Conservation (phyloP, 2,113 vertebrate species). For the Tautogolabrus adspersus region DNA sequence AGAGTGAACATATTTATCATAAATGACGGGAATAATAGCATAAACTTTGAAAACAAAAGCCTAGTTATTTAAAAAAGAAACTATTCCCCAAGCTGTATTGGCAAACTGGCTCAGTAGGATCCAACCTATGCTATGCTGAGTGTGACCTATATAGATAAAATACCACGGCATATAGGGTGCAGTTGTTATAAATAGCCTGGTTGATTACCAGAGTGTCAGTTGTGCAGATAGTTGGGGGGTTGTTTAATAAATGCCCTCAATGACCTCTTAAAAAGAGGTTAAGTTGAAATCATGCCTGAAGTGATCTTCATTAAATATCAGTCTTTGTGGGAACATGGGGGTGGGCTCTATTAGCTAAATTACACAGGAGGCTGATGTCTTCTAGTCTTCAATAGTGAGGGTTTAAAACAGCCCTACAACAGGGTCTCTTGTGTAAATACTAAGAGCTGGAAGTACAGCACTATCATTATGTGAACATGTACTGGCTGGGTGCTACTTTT, state of each 20-base stretch:
- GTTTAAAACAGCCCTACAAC: conserved; percentile 30
- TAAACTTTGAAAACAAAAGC: not conserved
- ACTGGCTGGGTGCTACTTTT: conserved; percentile 60
- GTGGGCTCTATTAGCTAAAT: conserved; percentile 64
- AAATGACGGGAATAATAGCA: not conserved
- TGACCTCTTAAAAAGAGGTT: conserved; percentile 49
- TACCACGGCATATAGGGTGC: conserved; percentile 32
- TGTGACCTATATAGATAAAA: conserved; percentile 50
- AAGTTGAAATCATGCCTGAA: conserved; percentile 26
- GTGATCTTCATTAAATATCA: conserved; percentile 13
- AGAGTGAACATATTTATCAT: not conserved
- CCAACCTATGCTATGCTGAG: conserved; percentile 7
- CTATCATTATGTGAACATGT: conserved; percentile 67
- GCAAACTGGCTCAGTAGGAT: not conserved
- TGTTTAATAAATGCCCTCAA: conserved; percentile 5
- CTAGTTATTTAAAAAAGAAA: not conserved
- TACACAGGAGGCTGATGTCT: conserved; percentile 53
- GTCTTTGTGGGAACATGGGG: conserved; percentile 2
- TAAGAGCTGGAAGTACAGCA: conserved; percentile 37
- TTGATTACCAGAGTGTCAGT: conserved; percentile 35
- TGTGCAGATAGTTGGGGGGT: conserved; percentile 3
- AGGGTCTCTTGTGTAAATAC: conserved; percentile 46
- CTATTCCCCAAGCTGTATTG: not conserved
- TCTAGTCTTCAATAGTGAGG: conserved; percentile 30
- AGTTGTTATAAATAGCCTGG: conserved; percentile 47